These are phyloP conservation scores for Nomada ruficornis DNA, from an alignment of 2,888 invertebrate species.

Conservation along the genomic window DNA sequence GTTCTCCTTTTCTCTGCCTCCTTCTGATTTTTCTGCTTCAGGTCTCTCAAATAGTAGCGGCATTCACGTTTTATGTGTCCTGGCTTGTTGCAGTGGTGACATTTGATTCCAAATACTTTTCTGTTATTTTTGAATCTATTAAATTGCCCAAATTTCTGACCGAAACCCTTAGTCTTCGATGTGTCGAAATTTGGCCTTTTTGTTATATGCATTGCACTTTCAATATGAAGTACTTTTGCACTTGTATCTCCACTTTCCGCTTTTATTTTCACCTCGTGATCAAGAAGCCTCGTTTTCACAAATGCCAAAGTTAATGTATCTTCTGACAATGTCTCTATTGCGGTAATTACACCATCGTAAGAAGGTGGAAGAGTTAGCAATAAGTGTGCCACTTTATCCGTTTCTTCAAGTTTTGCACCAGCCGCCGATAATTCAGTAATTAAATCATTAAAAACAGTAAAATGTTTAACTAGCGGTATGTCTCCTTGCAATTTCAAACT, in stretches of 20 bases:
- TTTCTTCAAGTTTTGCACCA: too few species aligned
- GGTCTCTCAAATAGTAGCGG: background rate
- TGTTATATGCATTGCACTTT: background rate
- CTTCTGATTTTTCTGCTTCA: background rate
- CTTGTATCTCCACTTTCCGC: background rate
- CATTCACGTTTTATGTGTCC: background rate
- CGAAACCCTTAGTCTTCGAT: background rate
- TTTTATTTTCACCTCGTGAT: conserved; percentile 7
- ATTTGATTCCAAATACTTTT: background rate
- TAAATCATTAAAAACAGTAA: too few species aligned
- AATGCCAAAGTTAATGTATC: too few species aligned
- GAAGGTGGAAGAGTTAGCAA: too few species aligned
- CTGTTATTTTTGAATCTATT: conserved; percentile 3
- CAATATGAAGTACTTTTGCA: background rate
- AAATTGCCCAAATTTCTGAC: background rate
- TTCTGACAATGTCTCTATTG: too few species aligned
- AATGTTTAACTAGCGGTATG: too few species aligned
- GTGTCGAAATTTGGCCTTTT: background rate
- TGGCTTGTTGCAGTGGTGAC: background rate
- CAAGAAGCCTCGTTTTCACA: background rate
- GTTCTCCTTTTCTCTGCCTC: background rate
- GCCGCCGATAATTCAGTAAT: too few species aligned
- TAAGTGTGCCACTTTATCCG: too few species aligned
- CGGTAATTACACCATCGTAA: too few species aligned
- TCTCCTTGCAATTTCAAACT: too few species aligned